Evolutionary conservation across 2,113 vertebrate genomes (phyloP).

Genomic region (Chaetorhynchus papuensis): DNA sequence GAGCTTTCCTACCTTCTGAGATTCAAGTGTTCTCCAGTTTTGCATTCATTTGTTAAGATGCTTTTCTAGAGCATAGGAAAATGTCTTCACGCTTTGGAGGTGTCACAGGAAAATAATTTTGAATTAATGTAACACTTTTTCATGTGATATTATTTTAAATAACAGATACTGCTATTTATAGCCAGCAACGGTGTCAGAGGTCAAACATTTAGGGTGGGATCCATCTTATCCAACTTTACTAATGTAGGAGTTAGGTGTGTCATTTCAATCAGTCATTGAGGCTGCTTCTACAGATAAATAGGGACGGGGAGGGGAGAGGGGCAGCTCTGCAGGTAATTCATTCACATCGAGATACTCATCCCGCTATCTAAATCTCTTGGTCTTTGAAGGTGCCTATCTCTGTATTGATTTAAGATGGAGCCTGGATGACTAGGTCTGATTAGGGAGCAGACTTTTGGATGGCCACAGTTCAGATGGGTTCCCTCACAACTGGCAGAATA

Average conservation of each 20-base stretch:
- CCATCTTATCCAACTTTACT: not conserved
- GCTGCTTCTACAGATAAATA: not conserved
- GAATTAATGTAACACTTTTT: not conserved
- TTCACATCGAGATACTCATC: not conserved
- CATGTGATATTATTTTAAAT: conserved; percentile 5
- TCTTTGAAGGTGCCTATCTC: conserved; percentile 54
- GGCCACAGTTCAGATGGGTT: not conserved
- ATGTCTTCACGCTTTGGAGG: not conserved
- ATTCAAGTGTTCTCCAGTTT: not conserved
- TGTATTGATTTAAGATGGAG: conserved; percentile 29
- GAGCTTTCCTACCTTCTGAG: not conserved
- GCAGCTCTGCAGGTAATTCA: not conserved
- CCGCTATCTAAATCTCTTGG: conserved; percentile 11
- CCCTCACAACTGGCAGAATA: not conserved
- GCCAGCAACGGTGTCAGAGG: not conserved
- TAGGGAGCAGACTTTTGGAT: not conserved
- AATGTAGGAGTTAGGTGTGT: not conserved
- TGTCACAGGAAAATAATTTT: conserved; percentile 3
- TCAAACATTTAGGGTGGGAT: conserved; percentile 13
- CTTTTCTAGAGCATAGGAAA: not conserved
- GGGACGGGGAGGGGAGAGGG: not conserved
- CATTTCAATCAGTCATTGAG: not conserved
- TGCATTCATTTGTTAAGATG: not conserved
- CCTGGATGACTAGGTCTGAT: conserved; percentile 45
- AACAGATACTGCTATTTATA: conserved; percentile 18